Percentiles rank a stretch among this genome's conserved stretches.
phyloP scores from a whole-genome alignment of 2,797 vertebrate species.

The Platyrinchus mystaceus region DNA sequence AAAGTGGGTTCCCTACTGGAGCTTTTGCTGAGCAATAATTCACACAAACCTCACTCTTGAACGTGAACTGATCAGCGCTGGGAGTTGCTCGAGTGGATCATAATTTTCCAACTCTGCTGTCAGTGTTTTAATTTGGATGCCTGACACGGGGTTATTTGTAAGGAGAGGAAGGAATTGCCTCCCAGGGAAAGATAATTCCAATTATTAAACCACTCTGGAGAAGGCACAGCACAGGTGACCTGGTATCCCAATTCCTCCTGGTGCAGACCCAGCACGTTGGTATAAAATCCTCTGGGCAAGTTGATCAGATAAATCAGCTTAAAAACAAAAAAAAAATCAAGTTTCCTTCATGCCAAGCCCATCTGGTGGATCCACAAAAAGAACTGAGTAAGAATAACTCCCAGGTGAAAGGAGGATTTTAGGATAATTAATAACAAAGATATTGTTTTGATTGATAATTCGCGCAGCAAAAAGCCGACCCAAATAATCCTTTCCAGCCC shows the following conservation, averaged over 20 bases:
- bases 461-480: neutral
- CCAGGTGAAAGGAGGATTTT: neutral
- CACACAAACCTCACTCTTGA: neutral
- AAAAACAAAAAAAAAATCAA: neutral
- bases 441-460: neutral
- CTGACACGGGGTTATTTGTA: neutral
- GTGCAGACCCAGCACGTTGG: neutral
- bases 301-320: neutral
- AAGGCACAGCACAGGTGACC: neutral
- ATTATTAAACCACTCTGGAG: neutral
- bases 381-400: neutral
- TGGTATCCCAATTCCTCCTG: neutral
- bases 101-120: neutral
- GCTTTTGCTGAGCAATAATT: neutral
- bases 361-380: neutral
- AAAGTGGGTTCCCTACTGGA: neutral
- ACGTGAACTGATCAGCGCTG: neutral
- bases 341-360: neutral
- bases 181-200: neutral
- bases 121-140: neutral
- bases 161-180: neutral
- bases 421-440: neutral
- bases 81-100: neutral
- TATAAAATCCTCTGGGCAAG: neutral
- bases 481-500: neutral